Base-by-base conservation (phyloP, 2,113 vertebrate genomes). In the Takifugu flavidus region DNA sequence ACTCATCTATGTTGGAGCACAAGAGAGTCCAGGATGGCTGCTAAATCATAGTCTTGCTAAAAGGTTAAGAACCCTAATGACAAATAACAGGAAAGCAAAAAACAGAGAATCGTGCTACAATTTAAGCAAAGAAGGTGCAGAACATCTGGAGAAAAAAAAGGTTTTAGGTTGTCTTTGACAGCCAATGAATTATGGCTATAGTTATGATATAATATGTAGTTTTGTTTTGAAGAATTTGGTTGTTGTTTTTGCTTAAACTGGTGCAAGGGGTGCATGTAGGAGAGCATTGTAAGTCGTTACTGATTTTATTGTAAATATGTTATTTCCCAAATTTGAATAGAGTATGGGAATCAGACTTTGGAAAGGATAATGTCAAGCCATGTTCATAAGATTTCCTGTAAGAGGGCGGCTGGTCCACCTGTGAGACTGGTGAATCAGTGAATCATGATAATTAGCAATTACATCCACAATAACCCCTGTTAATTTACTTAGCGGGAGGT, bases 41-140 rank as follows among this genome's bases (percentile, higher is more conserved):
- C 69, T 78, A 71, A 81, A 79, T 86, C 85, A 75, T 65, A 74
- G 67, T 64, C 71, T 67, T 82, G 77, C 74, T 59, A n/a, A 89
- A 89, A 89, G 88, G 86, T 87, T 88, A 89, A 90, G 87, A 90
- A 31, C 83, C 79, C 79, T 79, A 75, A 83, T 62, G 74, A 83
- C 88, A 84, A 89, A 86, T 89, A 88, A 88, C 86, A 86, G 87
- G 58, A 66, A 86, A 67, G 57, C 57, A 75, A 56, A 46, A 60
- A 66, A 39, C 0, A 73, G 59, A 62, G 59, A 79, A 70, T 29
- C 70, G 62, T 75, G 74, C 59, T 73, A 75, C 54, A 29, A 29
- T 29, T 29, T 29, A 29, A 29, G 29, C 29, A 29, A 29, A 3
- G 3, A 29, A 29, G 29, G 5, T 29, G 29, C 3, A 4, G 29